Evolutionary conservation across 2,113 vertebrate species (phyloP).

Genomic region (Siniperca chuatsi): DNA sequence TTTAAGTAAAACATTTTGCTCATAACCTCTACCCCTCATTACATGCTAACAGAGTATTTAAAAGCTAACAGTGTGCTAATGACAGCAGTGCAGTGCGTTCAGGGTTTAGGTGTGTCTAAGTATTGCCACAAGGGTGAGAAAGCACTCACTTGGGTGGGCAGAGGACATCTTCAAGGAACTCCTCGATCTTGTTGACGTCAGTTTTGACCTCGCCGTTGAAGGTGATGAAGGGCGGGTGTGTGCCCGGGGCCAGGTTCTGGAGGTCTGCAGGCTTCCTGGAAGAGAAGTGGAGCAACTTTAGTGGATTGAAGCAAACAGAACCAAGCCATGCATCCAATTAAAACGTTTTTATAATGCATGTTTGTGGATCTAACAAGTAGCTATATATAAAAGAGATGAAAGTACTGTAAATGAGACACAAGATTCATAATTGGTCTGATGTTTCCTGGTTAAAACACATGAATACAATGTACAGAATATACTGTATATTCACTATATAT

Average conservation of each 20-base stretch:
- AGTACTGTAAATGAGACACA: not conserved
- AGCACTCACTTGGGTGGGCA: slow-evolving; percentile 94
- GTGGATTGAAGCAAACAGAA: not conserved
- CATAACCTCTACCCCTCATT: not conserved
- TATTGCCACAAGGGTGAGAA: not conserved
- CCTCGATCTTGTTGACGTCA: slow-evolving; percentile 99
- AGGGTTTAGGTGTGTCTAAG: not conserved
- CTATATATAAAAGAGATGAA: not conserved
- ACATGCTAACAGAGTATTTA: not conserved
- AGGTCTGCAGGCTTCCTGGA: slow-evolving; percentile 97
- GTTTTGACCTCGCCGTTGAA: slow-evolving; percentile 98
- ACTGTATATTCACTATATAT: not conserved
- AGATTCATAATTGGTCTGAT: not conserved
- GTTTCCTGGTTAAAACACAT: not conserved
- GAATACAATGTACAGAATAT: no score
- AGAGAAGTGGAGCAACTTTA: slow-evolving; percentile 6
- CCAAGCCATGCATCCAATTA: not conserved
- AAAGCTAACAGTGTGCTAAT: not conserved
- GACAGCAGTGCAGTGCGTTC: not conserved
- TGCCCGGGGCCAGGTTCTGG: slow-evolving; percentile 97
- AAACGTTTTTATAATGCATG: not conserved
- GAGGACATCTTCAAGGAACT: slow-evolving; percentile 97
- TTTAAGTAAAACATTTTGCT: not conserved
- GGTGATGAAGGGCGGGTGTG: slow-evolving; percentile 97
- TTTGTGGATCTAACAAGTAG: no score